Percentiles rank a stretch among this genome's conserved stretches.
Evolutionary conservation across 1,140 invertebrate species (phyloP).

Genomic region (Polyergus mexicanus): DNA sequence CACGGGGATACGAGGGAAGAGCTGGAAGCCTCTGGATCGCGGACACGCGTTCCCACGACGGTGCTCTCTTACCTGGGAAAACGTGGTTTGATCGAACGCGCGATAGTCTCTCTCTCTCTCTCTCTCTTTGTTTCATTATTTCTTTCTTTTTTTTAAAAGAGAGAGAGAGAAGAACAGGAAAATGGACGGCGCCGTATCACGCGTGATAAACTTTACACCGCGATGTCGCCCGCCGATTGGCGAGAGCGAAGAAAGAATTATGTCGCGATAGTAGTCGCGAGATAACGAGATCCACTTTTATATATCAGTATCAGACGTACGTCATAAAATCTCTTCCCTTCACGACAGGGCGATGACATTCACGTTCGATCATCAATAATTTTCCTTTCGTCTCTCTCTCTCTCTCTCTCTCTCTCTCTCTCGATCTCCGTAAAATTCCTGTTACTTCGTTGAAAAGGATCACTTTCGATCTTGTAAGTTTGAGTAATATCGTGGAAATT

Average conservation of each 20-base stretch:
- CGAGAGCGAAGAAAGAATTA: slow-evolving; percentile 32
- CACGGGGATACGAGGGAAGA: slow-evolving; percentile 11
- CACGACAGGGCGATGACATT: neutral
- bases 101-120: neutral
- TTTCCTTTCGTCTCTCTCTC: neutral
- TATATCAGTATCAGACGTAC: slow-evolving; percentile 5
- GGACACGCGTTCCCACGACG: neutral
- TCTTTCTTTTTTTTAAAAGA: neutral
- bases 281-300: slow-evolving; percentile 49
- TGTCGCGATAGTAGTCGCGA: slow-evolving; percentile 41
- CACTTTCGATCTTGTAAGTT: neutral
- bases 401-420: neutral
- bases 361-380: slow-evolving; percentile 14
- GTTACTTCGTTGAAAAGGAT: slow-evolving; percentile 1
- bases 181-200: slow-evolving; percentile 1
- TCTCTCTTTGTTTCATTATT: neutral
- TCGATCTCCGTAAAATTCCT: neutral
- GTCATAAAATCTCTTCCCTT: slow-evolving; percentile 32
- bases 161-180: neutral
- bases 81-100: slow-evolving; percentile 3
- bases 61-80: neutral
- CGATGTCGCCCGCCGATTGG: neutral
- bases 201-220: slow-evolving; percentile 45
- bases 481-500: neutral
- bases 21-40: neutral